phyloP scores from a whole-genome alignment of 2,888 invertebrate genomes.

The Papilio gigon region DNA sequence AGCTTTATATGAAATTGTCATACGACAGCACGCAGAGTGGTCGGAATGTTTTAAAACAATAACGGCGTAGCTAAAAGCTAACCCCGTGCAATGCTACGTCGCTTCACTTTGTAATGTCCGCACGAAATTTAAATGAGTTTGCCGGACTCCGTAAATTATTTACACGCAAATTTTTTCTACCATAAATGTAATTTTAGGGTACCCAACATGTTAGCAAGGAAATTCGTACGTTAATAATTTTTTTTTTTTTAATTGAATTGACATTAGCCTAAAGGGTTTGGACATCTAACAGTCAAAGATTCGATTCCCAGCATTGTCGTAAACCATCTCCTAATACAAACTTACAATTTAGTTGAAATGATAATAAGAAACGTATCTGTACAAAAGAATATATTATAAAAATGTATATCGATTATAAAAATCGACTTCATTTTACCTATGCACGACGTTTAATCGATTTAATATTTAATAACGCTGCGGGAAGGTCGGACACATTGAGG shows the following conservation, averaged over 20 bases:
- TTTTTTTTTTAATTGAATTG: no score
- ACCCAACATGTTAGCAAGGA: not conserved
- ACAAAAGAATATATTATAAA: no score
- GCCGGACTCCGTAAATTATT: constrained; percentile 4
- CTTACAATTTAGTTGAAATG: no score
- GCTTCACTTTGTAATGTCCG: not conserved
- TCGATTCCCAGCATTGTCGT: no score
- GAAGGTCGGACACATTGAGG: constrained; percentile 11
- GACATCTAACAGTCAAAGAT: no score
- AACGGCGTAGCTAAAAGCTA: constrained; percentile 4
- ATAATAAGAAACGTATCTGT: no score
- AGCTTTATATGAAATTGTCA: not conserved
- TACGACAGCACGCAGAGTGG: not conserved
- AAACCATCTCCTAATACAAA: no score
- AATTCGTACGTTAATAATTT: no score
- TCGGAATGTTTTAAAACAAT: constrained; percentile 10
- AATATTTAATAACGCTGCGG: constrained; percentile 1
- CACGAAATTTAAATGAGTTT: constrained; percentile 19
- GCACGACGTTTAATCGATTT: not conserved
- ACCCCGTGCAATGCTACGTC: not conserved
- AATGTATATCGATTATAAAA: not conserved
- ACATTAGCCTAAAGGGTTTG: no score
- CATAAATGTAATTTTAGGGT: not conserved
- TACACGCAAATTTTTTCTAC: not conserved
- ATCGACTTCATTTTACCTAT: not conserved